Evolutionary conservation across 64 coral and sea anemone species (phyloP).

Genomic region (Cladopsammia gracilis): DNA sequence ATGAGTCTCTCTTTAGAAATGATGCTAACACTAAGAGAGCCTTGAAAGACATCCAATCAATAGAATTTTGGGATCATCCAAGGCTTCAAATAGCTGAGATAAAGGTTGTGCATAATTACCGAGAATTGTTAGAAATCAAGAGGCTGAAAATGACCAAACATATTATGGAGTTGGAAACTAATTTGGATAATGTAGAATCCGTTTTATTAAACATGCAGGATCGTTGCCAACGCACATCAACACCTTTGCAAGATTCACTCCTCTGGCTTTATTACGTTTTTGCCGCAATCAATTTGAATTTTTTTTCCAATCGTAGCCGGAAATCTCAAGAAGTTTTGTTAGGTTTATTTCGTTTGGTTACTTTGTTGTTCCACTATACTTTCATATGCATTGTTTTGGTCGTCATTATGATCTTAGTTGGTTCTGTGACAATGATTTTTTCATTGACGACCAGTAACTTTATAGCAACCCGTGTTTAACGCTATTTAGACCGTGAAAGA

Average conservation of each 20-base stretch:
- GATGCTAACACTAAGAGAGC: neutral
- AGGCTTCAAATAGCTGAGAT: neutral
- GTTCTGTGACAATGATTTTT: neutral
- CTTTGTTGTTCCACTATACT: neutral
- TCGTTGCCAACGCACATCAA: neutral
- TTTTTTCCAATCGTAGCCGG: neutral
- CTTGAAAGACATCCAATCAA: slow-evolving; percentile 7
- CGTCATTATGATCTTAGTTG: neutral
- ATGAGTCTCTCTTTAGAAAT: neutral
- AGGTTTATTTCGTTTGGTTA: neutral
- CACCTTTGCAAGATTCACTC: neutral
- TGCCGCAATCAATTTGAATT: neutral
- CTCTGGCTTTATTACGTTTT: neutral
- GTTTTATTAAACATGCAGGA: neutral
- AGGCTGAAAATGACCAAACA: neutral
- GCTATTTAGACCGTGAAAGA: too few relatives aligned
- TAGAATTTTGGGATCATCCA: slow-evolving; percentile 2
- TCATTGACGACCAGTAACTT: neutral
- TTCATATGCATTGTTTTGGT: neutral
- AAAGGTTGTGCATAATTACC: neutral
- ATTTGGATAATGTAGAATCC: neutral
- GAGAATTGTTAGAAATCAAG: neutral
- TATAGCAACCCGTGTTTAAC: neutral
- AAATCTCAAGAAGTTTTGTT: neutral
- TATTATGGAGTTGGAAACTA: slow-evolving; percentile 5